These are phyloP conservation scores for Cladorhizidae sp. DNA, from an alignment of 37 sponge, comb jelly and placozoan genomes.

Conservation along the genomic window DNA sequence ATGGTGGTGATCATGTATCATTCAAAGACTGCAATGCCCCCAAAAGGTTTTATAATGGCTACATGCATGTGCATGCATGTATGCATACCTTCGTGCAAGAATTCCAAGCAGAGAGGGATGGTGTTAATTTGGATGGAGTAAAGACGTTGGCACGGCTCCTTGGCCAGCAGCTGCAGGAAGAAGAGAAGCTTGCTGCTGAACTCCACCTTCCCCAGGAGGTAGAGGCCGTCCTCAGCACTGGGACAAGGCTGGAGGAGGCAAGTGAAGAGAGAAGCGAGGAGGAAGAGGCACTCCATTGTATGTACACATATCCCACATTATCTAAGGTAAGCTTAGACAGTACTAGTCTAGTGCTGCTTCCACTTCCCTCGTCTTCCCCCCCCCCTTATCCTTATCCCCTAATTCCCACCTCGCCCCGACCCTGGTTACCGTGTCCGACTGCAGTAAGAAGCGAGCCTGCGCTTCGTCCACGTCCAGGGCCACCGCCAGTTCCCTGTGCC, in stretches of 20 bases:
- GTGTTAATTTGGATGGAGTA: slow-evolving; percentile 48
- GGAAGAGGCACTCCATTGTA: slow-evolving; percentile 3
- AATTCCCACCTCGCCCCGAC: no score
- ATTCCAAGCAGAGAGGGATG: slow-evolving; percentile 17
- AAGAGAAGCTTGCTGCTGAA: slow-evolving; percentile 29
- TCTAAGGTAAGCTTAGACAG: no score
- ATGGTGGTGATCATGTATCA: no score
- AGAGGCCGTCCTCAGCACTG: slow-evolving; percentile 27
- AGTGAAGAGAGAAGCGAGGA: background rate
- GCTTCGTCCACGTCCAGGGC: slow-evolving; percentile 37
- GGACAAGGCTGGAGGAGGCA: slow-evolving; percentile 7
- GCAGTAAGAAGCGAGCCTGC: slow-evolving; percentile 10
- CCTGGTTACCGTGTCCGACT: slow-evolving; percentile 5
- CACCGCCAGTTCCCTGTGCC: slow-evolving; percentile 45
- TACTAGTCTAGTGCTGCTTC: no score
- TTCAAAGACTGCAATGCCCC: no score
- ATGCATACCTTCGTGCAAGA: slow-evolving; percentile 43
- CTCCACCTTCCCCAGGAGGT: slow-evolving; percentile 15
- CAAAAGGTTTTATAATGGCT: no score
- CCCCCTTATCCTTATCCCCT: no score
- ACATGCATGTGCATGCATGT: no score
- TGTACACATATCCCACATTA: background rate
- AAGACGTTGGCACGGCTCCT: background rate
- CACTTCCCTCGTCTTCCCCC: no score
- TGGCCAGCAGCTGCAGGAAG: slow-evolving; percentile 35